These are phyloP conservation scores for Melozone crissalis DNA, from an alignment of 2,113 vertebrate species.

Conservation along the genomic window DNA sequence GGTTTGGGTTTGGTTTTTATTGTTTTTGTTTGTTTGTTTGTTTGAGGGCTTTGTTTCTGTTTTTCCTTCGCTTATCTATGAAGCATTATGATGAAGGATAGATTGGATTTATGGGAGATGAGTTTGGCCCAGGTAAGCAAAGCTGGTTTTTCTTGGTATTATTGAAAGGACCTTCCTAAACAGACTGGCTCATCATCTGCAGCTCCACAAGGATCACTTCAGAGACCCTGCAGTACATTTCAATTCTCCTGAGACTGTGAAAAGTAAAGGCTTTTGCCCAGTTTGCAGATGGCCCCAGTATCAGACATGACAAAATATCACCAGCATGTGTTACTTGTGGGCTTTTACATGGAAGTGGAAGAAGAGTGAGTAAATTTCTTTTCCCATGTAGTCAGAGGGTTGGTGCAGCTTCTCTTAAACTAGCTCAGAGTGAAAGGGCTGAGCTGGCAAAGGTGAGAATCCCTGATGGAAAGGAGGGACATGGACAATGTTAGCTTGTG, in stretches of 20 bases:
- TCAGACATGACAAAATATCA: neutral
- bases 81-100: neutral
- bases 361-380: neutral
- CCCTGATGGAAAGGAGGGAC: neutral
- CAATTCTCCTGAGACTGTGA: neutral
- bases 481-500: neutral
- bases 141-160: neutral
- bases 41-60: rapidly evolving
- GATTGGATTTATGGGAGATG: neutral
- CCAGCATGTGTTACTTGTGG: neutral
- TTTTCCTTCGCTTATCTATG: neutral
- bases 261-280: neutral
- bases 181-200: neutral
- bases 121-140: neutral
- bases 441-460: neutral
- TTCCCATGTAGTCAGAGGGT: neutral
- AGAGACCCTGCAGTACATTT: neutral
- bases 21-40: neutral
- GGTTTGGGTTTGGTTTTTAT: neutral
- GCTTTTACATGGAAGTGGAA: neutral
- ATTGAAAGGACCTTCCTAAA: neutral
- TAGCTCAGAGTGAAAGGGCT: neutral
- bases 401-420: neutral
- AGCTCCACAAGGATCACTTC: neutral
- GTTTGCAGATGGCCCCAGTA: neutral